A percentile compares a stretch with the other conserved stretches of the same genome.
Evolutionary conservation across 1,140 invertebrate genomes (phyloP).

Genomic region (Eurytemora carolleeae): DNA sequence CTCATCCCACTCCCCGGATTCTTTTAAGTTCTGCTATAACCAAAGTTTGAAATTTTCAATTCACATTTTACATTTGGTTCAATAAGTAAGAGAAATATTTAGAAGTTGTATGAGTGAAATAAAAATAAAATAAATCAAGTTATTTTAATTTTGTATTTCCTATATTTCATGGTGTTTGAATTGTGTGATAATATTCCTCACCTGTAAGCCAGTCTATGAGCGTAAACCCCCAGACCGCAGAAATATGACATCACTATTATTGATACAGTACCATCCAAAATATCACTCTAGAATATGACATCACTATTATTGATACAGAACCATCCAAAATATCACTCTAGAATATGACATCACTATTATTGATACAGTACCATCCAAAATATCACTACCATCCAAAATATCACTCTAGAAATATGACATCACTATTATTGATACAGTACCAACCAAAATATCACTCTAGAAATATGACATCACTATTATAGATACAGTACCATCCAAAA

Average conservation of each 20-base stretch:
- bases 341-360: slow-evolving; percentile 3
- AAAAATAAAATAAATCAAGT: no score
- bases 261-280: slow-evolving; percentile 3
- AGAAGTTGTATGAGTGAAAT: no score
- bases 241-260: slow-evolving; percentile 3
- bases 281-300: slow-evolving; percentile 3
- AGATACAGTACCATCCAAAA: slow-evolving; percentile 4
- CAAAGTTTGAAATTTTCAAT: no score
- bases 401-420: neutral
- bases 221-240: slow-evolving; percentile 5
- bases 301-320: slow-evolving; percentile 1
- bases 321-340: slow-evolving; percentile 11
- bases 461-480: slow-evolving; percentile 5
- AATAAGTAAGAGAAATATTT: no score
- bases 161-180: no score
- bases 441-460: slow-evolving; percentile 10
- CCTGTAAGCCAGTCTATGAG: slow-evolving; percentile 7
- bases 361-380: slow-evolving; percentile 3
- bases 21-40: no score
- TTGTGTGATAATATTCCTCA: no score
- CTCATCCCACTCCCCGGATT: no score
- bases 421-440: slow-evolving; percentile 4
- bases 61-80: no score
- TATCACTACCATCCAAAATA: no score
- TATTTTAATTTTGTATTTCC: no score